Conservation (phyloP, 2,888 invertebrate species). For the Polyommatus iphigenia region DNA sequence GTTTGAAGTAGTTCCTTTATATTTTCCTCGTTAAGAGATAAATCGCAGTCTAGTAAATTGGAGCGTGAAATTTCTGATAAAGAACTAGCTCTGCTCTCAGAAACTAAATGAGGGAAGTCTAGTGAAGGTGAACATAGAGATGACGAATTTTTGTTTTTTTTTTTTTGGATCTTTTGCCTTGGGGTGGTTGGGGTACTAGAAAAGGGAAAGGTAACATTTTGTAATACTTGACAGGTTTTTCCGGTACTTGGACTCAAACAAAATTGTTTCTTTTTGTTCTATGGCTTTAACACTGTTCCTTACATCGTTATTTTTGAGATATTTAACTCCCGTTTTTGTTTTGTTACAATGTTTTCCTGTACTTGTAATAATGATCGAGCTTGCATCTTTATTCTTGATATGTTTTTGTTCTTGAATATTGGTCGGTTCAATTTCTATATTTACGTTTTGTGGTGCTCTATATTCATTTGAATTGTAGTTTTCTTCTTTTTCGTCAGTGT, state of each 20-base stretch:
- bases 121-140: slow-evolving; percentile 35
- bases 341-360: too few species aligned
- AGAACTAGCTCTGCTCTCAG: slow-evolving; percentile 42
- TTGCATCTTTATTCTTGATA: background rate
- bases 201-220: slow-evolving; percentile 40
- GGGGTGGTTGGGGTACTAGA: slow-evolving; percentile 25
- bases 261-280: too few species aligned
- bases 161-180: slow-evolving; percentile 36
- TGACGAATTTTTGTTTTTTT: slow-evolving; percentile 37
- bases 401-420: too few species aligned
- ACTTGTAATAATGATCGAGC: too few species aligned
- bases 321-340: too few species aligned
- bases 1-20: too few species aligned
- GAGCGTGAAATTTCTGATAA: slow-evolving; percentile 42
- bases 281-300: slow-evolving; percentile 28
- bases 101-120: slow-evolving; percentile 38
- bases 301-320: background rate
- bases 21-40: slow-evolving; percentile 35
- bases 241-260: too few species aligned
- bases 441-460: too few species aligned
- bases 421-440: too few species aligned
- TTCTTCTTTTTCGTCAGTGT: too few species aligned
- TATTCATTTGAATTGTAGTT: too few species aligned
- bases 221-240: slow-evolving; percentile 31
- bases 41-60: slow-evolving; percentile 42